A percentile compares a stretch with the other conserved stretches of the same genome.
Conservation (phyloP, 2,113 vertebrate genomes). For the Bettongia penicillata region DNA sequence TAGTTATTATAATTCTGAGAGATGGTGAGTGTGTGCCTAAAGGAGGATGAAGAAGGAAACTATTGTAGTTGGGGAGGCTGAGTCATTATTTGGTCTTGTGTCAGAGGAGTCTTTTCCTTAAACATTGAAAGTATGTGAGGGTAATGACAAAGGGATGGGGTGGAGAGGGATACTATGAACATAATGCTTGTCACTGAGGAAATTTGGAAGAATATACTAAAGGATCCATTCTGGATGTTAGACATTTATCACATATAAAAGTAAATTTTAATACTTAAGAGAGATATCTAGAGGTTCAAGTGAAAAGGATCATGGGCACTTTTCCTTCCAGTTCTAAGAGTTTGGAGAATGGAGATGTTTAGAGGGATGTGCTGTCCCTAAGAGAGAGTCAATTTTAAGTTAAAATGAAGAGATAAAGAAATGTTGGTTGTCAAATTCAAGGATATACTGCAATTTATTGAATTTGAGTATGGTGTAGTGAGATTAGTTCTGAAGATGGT, state of each 20-base stretch:
- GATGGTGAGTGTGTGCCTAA: not conserved
- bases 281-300: not conserved
- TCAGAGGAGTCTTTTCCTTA: not conserved
- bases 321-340: too few relatives aligned
- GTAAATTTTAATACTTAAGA: not conserved
- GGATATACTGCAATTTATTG: not conserved
- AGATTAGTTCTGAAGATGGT: not conserved
- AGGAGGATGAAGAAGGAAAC: not conserved
- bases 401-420: not conserved
- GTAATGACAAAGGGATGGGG: not conserved
- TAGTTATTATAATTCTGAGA: not conserved
- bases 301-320: not conserved
- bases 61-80: not conserved
- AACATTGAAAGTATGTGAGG: not conserved
- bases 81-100: not conserved
- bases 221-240: not conserved
- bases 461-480: not conserved
- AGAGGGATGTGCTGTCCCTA: not conserved
- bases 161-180: not conserved
- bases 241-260: not conserved
- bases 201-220: not conserved
- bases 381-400: not conserved
- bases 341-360: not conserved
- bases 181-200: not conserved
- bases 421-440: not conserved